phyloP scores from a whole-genome alignment of 2,888 invertebrate genomes.

The Scaptomyza cyrtandrae region DNA sequence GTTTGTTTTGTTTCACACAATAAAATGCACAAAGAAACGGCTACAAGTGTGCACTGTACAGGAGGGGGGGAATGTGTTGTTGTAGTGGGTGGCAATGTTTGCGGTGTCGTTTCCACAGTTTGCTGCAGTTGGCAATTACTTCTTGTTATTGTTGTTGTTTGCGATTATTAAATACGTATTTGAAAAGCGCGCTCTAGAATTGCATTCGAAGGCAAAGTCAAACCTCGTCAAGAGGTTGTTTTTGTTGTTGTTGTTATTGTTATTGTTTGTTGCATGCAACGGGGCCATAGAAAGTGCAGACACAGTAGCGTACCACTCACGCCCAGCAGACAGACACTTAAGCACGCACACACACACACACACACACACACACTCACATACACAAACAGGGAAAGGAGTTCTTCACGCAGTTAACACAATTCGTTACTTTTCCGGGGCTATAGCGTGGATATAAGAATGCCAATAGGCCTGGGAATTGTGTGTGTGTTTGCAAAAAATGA shows the following conservation, averaged over 20 bases:
- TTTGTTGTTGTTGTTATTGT: constrained; percentile 37
- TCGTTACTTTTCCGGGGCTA: constrained; percentile 38
- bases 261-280: constrained; percentile 71
- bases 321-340: constrained; percentile 36
- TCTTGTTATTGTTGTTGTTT: constrained; percentile 43
- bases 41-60: neutral
- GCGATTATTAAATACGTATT: constrained; percentile 73
- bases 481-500: constrained; percentile 3
- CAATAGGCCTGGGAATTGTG: constrained; percentile 35
- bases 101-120: constrained; percentile 37
- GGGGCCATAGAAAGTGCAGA: constrained; percentile 72
- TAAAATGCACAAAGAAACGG: constrained; percentile 62
- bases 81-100: constrained; percentile 1
- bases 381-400: constrained; percentile 40
- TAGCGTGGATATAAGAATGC: constrained; percentile 8
- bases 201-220: constrained; percentile 43
- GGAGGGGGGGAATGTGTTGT: neutral
- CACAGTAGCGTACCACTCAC: constrained; percentile 17
- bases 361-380: neutral
- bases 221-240: constrained; percentile 54
- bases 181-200: constrained; percentile 69
- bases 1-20: constrained; percentile 56
- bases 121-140: constrained; percentile 55
- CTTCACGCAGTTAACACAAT: constrained; percentile 44
- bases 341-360: constrained; percentile 42